Evolutionary conservation across 2,113 vertebrate genomes (phyloP), one percentile per base, ranked within the genome.

Genomic region (Ameiurus melas): DNA sequence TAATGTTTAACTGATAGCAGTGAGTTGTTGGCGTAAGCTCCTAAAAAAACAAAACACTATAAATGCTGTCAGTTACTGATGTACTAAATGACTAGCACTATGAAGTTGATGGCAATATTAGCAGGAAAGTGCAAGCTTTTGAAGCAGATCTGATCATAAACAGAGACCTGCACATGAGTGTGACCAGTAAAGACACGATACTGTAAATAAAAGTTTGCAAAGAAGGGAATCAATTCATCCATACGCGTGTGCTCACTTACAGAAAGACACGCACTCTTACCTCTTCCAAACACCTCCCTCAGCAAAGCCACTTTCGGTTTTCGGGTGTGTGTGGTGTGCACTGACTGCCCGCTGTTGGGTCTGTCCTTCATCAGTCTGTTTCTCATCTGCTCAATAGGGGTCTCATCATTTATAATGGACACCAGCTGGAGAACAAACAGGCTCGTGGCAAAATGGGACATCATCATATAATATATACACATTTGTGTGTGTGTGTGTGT

Each of bases 391-490:
- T 97, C 96, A 0, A 96, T 95, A 33, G 96, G 95, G 0, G 94
- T 96, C 92, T 96, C 95, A 0, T 97, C 97, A 0, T 94, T 96
- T 91, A 96, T 94, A 51, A 97, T 96, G 51, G 95, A 96, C 57
- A 95, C 89, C 79, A 97, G 82, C 96, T 96, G 92, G 55, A 87
- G 53, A 73, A 66, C 30, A 20, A 78, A 78, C 22, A 30, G 77
- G 7, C 9, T 27, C 17, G 36, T 16, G 10, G 53, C 14, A 62
- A 81, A 81, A 30, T 12, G 19, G 8, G 0, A 47, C 10, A 4
- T 16, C 16, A 25, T 57, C 43, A 33, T n/a, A 82, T 22, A 39
- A 14, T 75, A 4, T 58, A 7, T 83, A 51, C 4, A 2, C 55
- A 19, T 79, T 60, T 36, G 20, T 73, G n/a, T 73, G 19, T n/a